Base-by-base conservation (phyloP, 2,797 vertebrate genomes). In the Valencia hispanica region DNA sequence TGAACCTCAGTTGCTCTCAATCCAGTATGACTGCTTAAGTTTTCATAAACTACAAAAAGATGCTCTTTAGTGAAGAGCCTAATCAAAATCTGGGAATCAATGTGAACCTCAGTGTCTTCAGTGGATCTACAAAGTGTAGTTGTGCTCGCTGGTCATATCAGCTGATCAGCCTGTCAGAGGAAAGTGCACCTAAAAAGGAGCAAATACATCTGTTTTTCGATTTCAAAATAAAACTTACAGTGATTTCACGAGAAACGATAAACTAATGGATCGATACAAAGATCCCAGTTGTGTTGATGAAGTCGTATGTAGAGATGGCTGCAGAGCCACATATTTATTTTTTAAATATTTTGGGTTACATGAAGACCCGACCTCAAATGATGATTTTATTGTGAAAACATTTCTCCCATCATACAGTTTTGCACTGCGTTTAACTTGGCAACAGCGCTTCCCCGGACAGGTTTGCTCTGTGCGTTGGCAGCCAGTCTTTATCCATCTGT, bases 201-300 rank as follows among this genome's bases (percentile, higher is more conserved):
- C 15, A 0, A 43, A 4, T 1, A 15, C 30, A 66, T 84, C 72
- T 57, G 74, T 20, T 4, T 0, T 1, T 0, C 0, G 0, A 34
- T 84, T 91, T 89, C 86, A 90, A 81, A 91, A 82, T 91, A 90
- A 87, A 79, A 72, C 2, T n/a, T 3, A 20, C 5, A 3, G 30
- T 39, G 27, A 3, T 2, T 45, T 30, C 22, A 9, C 9, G 22
- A 10, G 9, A n/a, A 5, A 25, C 10, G 6, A 55, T 41, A 41
- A 17, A 32, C 41, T 55, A 57, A 25, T 14, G 27, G 15, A 1
- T 17, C 32, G 1, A 18, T 2, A 43, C 9, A 14, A 6, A 77
- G n/a, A 48, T 57, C 39, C 27, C 17, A 74, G 1, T 1, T 71
- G 0, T 41, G 2, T 27, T 20, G 2, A 11, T 2, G 0, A 25